These are phyloP conservation scores for Lithophane leautieri DNA, from an alignment of 2,888 invertebrate genomes.

Conservation along the genomic window DNA sequence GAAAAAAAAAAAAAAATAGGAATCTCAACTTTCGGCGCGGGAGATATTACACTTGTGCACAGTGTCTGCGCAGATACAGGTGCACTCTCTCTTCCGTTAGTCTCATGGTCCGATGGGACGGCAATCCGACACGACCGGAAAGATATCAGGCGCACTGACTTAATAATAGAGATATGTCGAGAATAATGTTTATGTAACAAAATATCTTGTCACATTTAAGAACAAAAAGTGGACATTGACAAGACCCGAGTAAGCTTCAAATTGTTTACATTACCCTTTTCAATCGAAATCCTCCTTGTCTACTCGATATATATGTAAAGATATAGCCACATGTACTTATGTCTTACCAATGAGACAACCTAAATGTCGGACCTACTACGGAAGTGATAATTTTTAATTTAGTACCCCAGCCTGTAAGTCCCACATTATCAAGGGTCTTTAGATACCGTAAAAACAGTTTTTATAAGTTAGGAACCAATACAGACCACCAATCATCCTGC, in stretches of 20 bases:
- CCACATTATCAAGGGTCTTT: not conserved
- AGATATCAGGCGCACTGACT: not conserved
- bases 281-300: constrained; percentile 66
- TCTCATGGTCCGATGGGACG: no score
- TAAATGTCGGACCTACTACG: not conserved
- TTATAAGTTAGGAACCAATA: not conserved
- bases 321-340: constrained; percentile 10
- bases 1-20: no score
- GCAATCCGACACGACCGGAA: no score
- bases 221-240: constrained; percentile 69
- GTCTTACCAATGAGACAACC: not conserved
- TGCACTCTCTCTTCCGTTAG: no score
- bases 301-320: constrained; percentile 54
- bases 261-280: constrained; percentile 73
- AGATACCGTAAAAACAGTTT: not conserved
- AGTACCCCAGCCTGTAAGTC: not conserved
- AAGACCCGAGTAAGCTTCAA: constrained; percentile 65
- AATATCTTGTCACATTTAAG: constrained; percentile 51
- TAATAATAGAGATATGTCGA: constrained; percentile 17
- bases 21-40: no score
- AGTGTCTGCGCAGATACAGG: no score
- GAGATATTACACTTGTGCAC: no score
- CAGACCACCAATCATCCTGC: not conserved
- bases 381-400: not conserved
- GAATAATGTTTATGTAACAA: constrained; percentile 40